Base-by-base conservation (phyloP, 2,888 invertebrate species). In the Andrena hattorfiana region DNA sequence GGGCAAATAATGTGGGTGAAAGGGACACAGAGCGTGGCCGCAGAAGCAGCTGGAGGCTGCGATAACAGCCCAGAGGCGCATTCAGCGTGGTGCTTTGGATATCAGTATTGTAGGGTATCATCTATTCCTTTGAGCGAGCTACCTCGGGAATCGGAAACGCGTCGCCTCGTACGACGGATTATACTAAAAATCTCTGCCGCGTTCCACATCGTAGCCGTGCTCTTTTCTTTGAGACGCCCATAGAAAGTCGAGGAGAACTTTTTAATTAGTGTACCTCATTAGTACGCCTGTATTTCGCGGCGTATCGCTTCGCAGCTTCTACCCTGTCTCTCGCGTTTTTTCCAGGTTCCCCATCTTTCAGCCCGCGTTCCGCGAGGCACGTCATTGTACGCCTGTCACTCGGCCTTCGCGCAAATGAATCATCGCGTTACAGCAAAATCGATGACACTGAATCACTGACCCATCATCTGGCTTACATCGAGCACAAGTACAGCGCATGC, bases 201-300 rank as follows among this genome's bases (percentile, higher is more conserved):
- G 67, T 42, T 54, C 59, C 63, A 28, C 69, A 30, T 77, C 49
- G 42, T 23, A 30, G 54, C 74, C 23, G 49, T 28, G 64, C 78
- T 23, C 66, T 28, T 81, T 80, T 73, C 68, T 80, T 80, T 66
- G 70, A 74, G 80, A 62, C 74, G 70, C 32, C 70, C 49, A 72
- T 81, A 81, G 69, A 81, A 80, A 63, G 69, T 74, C 60, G 74
- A 81, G 69, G 74, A 80, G 69, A 74, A 74, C 74, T 74, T 81
- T 81, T 81, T 81, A 80, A 81, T 81, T 81, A 81, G 81, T 81
- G 81, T 81, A 81, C 74, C 81, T 81, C 81, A 81, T 81, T 81
- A 81, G 81, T 56, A 67, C 80, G 32, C 59, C 81, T 67, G 80
- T 74, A 81, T 81, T 74, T 70, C 74, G 69, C 32, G 66, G 23